Evolutionary conservation across 2,797 vertebrate genomes (phyloP), one percentile per base, ranked within the genome.

Genomic region (Typhlichthys subterraneus): DNA sequence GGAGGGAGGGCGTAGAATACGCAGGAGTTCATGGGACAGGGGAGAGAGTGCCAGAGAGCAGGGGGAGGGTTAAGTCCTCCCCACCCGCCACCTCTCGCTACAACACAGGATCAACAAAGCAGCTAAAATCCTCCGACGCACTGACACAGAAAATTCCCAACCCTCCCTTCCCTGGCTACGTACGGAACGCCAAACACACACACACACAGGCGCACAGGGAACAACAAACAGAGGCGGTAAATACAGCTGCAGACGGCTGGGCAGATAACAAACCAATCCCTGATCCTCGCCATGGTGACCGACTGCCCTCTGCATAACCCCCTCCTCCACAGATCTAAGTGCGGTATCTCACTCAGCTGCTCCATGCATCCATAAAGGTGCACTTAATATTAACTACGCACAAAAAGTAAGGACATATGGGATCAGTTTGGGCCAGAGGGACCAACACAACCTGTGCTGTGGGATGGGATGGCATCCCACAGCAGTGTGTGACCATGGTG

Each of bases 131-230:
- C 94, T 95, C 92, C 89, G 91, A 95, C 87, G 88, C 94, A 95
- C 91, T 94, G 94, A 95, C 94, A 96, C 95, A 95, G 94, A 95
- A 95, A 96, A 95, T 95, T 94, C 94, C 92, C 94, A 93, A 92
- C 91, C 81, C 76, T 92, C 90, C 83, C 72, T 38, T 38, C 29
- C 53, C 74, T 79, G 92, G 92, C 94, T 92, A 93, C 93, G 92
- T 87, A 92, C 92, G 93, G 85, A 93, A 95, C 93, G 91, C 90
- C 93, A 93, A 80, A 87, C 82, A 89, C 82, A 85, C 75, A 63
- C 59, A 38, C 60, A 53, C 29, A 38, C 66, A 57, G 33, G 57
- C 59, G 85, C 87, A 86, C 87, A 84, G 87, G 80, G 85, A 88
- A 90, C 89, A 91, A 91, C 88, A 91, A 91, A 91, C 87, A 91